These are phyloP conservation scores for Drosophila trichaetosa DNA, from an alignment of 2,888 invertebrate species.

Conservation along the genomic window DNA sequence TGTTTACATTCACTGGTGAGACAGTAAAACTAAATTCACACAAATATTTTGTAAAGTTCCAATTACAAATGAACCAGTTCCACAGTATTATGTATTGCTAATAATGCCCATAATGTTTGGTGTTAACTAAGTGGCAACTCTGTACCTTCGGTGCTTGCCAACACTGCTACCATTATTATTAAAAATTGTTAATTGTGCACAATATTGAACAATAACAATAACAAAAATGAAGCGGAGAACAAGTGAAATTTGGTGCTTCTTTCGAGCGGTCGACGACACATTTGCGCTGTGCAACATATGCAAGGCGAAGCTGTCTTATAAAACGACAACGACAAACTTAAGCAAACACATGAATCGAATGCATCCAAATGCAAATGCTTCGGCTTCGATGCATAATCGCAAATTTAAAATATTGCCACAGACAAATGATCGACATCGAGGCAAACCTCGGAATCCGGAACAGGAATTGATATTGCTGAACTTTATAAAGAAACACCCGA, in stretches of 20 bases:
- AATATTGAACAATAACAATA: constrained; percentile 31
- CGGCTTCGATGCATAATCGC: constrained; percentile 32
- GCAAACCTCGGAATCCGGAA: constrained; percentile 59
- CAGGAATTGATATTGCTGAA: constrained; percentile 60
- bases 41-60: not conserved
- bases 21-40: not conserved
- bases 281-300: constrained; percentile 68
- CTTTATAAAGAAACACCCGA: constrained; percentile 63
- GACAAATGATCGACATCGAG: constrained; percentile 56
- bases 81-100: not conserved
- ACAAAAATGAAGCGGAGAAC: constrained; percentile 63
- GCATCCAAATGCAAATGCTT: constrained; percentile 54
- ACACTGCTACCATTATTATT: constrained; percentile 31
- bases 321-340: constrained; percentile 68
- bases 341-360: constrained; percentile 70
- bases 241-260: constrained; percentile 69
- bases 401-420: constrained; percentile 51
- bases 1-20: not conserved
- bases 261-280: constrained; percentile 66
- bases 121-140: constrained; percentile 6
- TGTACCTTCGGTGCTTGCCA: constrained; percentile 7
- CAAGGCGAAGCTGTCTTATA: constrained; percentile 66
- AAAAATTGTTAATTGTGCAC: constrained; percentile 32
- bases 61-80: not conserved
- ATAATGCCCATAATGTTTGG: constrained; percentile 4